phyloP scores from a whole-genome alignment of 2,888 invertebrate genomes.

The Tribolium freemani region DNA sequence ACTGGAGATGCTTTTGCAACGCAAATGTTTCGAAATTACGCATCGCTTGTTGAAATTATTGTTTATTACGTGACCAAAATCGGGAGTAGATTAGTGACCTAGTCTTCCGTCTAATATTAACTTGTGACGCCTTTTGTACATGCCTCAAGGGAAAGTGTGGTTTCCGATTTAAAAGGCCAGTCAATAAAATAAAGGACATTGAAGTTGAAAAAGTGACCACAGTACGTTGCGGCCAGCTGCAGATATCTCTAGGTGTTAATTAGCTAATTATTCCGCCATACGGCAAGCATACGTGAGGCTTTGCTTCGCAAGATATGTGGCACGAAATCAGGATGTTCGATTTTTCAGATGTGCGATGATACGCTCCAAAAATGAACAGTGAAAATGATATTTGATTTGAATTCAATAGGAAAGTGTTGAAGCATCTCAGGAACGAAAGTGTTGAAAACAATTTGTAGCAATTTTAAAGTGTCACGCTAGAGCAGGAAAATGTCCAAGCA shows the following conservation, averaged over 20 bases:
- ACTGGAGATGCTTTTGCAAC: slow-evolving; percentile 13
- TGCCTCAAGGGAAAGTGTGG: slow-evolving; percentile 39
- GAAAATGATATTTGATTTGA: slow-evolving; percentile 7
- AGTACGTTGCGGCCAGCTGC: neutral
- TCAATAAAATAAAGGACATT: slow-evolving; percentile 33
- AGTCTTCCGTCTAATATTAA: slow-evolving; percentile 28
- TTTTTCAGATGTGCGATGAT: neutral
- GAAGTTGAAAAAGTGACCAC: slow-evolving; percentile 2
- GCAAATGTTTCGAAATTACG: slow-evolving; percentile 14
- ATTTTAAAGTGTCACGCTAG: slow-evolving; percentile 1
- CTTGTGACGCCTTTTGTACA: neutral
- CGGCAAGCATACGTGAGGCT: neutral
- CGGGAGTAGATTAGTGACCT: slow-evolving; percentile 20
- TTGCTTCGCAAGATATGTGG: slow-evolving; percentile 14
- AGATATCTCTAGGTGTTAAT: neutral
- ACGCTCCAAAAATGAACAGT: slow-evolving; percentile 18
- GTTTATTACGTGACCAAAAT: slow-evolving; percentile 26
- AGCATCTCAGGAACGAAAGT: neutral
- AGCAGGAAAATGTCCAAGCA: neutral
- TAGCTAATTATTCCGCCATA: neutral
- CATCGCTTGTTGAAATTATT: slow-evolving; percentile 9
- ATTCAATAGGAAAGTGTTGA: slow-evolving; percentile 12
- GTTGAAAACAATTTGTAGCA: slow-evolving; percentile 10
- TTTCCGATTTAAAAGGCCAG: slow-evolving; percentile 40
- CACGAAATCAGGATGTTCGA: slow-evolving; percentile 19